Base-by-base conservation (phyloP, 1,140 invertebrate genomes). In the Manduca sexta region DNA sequence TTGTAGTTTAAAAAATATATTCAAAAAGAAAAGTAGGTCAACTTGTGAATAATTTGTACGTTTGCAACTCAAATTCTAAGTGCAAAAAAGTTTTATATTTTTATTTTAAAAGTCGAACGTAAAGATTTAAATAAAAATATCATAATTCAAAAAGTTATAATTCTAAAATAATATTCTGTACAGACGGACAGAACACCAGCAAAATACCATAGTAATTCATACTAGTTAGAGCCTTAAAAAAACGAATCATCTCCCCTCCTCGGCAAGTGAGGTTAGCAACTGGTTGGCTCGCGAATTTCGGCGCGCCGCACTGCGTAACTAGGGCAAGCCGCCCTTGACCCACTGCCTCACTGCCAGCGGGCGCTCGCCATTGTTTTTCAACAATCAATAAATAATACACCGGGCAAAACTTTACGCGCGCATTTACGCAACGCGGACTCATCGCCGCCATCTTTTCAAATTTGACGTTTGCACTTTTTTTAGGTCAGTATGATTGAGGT, bases 361-460 rank as follows among this genome's bases (percentile, higher is more conserved):
- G 61, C 67, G 68, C 66, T 62, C 69, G 77, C 76, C 74, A 84
- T 82, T 82, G 81, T 84, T 84, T 80, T 80, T 75, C 69, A 79
- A 83, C 81, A 80, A 84, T 84, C 77, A 84, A 84, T 84, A 84
- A 81, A 84, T 84, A 82, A 81, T 81, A 80, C 66, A 66, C 64
- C 56, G 62, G 67, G 67, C 60, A 66, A 74, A 74, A 70, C 68
- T 64, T 62, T 71, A 68, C 68, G 60, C 58, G 60, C 65, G 66
- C 68, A 62, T 71, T 82, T 82, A 71, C 77, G 72, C 67, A 81
- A 84, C 65, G 38, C 34, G 50, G 53, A 49, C 65, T 66, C 66
- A 70, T 73, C 72, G 61, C 51, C 45, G 58, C 55, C 59, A 60
- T 69, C 53, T 30, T 66, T 39, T 58, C 55, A 53, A 52, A 44